Evolutionary conservation across 2,797 vertebrate species (phyloP).

Genomic region (Mergus octosetaceus): DNA sequence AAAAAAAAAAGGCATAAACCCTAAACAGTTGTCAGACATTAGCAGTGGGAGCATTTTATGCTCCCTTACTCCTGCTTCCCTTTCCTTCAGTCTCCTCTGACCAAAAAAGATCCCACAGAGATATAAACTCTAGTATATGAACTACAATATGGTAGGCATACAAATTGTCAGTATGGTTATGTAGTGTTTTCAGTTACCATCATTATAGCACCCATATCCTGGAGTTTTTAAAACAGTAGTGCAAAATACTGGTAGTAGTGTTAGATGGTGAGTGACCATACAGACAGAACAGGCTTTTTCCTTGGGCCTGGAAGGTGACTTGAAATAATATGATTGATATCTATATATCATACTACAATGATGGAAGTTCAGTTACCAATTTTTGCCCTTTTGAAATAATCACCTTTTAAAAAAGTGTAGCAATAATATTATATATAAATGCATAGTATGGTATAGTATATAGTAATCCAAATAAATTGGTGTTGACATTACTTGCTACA

Average conservation of each 20-base stretch:
- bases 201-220: not conserved
- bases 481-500: not conserved
- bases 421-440: not conserved
- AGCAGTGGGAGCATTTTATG: not conserved
- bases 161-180: not conserved
- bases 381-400: not conserved
- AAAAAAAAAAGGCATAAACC: not conserved
- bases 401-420: not conserved
- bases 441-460: not conserved
- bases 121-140: not conserved
- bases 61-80: not conserved
- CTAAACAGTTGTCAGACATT: not conserved
- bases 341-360: not conserved
- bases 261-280: not conserved
- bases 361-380: not conserved
- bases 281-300: not conserved
- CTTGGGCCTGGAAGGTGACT: not conserved
- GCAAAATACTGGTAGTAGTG: not conserved
- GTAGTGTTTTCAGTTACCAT: not conserved
- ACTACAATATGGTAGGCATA: not conserved
- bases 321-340: not conserved
- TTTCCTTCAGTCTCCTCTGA: not conserved
- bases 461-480: not conserved
- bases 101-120: fast-evolving
- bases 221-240: not conserved